Evolutionary conservation across 2,888 invertebrate species (phyloP).

Genomic region (Aradus depressus): DNA sequence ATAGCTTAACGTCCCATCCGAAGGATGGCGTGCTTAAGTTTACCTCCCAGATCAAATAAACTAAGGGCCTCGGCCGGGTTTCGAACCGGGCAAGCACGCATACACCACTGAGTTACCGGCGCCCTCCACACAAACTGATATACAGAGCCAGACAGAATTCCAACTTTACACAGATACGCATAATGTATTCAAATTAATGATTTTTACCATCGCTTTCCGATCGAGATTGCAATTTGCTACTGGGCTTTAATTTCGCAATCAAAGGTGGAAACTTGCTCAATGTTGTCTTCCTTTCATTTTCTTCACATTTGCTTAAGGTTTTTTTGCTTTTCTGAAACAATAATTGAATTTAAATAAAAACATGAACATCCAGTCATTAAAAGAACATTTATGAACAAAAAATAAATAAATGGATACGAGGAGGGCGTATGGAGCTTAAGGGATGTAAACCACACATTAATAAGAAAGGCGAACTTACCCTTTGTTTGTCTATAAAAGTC

Average conservation of each 20-base stretch:
- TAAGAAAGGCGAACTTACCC: conserved; percentile 30
- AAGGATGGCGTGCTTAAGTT: too few species aligned
- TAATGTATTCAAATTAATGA: conserved; percentile 14
- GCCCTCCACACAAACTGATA: too few species aligned
- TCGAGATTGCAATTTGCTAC: conserved; percentile 49
- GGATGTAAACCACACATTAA: neutral
- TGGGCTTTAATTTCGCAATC: conserved; percentile 58
- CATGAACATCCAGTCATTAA: too few species aligned
- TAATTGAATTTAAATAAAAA: neutral
- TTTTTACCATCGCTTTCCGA: conserved; percentile 56
- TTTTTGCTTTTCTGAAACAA: conserved; percentile 29
- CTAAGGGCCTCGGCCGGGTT: too few species aligned
- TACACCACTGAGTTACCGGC: too few species aligned
- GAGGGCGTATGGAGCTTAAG: neutral
- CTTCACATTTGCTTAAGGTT: conserved; percentile 18
- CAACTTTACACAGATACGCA: too few species aligned
- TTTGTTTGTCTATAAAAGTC: conserved; percentile 39
- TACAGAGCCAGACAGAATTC: too few species aligned
- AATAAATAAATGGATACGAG: neutral
- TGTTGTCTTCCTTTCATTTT: conserved; percentile 23
- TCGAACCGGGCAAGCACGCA: too few species aligned
- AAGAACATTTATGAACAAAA: neutral
- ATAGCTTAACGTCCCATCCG: too few species aligned
- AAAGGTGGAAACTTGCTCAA: conserved; percentile 40
- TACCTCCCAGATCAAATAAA: too few species aligned